Conservation (phyloP, 1,140 invertebrate genomes). For the Bilobella aurantiaca region DNA sequence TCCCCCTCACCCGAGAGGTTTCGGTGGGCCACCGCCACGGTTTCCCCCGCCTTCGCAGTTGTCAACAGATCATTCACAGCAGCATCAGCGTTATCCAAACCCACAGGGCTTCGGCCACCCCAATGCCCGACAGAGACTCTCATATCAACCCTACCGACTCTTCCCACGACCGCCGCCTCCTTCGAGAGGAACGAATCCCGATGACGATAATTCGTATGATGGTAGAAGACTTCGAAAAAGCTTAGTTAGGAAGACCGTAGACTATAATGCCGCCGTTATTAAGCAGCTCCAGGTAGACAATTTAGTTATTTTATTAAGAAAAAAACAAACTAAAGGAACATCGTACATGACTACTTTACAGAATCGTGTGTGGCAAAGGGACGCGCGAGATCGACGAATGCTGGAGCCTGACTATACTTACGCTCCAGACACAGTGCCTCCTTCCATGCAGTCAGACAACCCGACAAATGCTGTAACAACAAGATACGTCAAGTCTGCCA, state of each 20-base stretch:
- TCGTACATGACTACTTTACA: too few species aligned
- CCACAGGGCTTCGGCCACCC: background rate
- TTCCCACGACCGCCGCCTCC: conserved; percentile 19
- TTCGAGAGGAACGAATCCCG: conserved; percentile 31
- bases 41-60: conserved; percentile 20
- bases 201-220: conserved; percentile 62
- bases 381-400: conserved; percentile 70
- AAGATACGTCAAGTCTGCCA: conserved; percentile 92
- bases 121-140: conserved; percentile 14
- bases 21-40: conserved; percentile 8
- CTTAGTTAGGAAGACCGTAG: conserved; percentile 93
- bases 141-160: conserved; percentile 24
- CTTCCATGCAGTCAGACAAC: conserved; percentile 50
- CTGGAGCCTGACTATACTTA: conserved; percentile 84
- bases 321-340: too few species aligned
- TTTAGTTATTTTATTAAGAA: too few species aligned
- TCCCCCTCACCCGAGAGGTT: background rate
- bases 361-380: conserved; percentile 86
- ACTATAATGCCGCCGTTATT: conserved; percentile 94
- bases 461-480: conserved; percentile 95
- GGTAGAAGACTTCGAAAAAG: conserved; percentile 91
- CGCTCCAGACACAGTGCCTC: conserved; percentile 40
- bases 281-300: conserved; percentile 49
- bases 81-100: background rate
- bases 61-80: conserved; percentile 8